Conservation (phyloP, 2,113 vertebrate genomes). For the Hippoglossus stenolepis region DNA sequence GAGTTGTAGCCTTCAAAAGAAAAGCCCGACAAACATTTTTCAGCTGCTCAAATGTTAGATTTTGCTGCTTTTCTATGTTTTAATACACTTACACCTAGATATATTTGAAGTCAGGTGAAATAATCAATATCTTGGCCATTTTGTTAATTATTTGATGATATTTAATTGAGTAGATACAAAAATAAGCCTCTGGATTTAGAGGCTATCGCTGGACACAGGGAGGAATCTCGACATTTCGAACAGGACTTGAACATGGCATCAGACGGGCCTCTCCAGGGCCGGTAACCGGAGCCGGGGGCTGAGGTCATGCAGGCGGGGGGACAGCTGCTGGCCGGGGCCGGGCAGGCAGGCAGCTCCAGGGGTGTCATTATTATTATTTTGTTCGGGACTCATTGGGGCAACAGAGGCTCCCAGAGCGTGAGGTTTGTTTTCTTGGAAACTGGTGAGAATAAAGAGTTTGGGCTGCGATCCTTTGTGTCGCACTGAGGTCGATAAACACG, state of each 20-base stretch:
- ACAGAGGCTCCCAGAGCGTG: conserved; percentile 39
- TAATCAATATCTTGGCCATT: too few relatives aligned
- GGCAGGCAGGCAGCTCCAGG: conserved; percentile 10
- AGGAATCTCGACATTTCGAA: background rate
- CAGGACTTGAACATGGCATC: conserved; percentile 38
- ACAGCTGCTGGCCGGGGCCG: conserved; percentile 62
- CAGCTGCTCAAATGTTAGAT: too few relatives aligned
- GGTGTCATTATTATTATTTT: conserved; percentile 13
- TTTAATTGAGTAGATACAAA: background rate
- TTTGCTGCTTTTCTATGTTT: too few relatives aligned
- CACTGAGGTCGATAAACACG: conserved; percentile 62
- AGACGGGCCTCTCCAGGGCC: background rate
- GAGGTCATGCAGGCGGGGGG: conserved; percentile 54
- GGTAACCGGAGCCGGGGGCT: conserved; percentile 59
- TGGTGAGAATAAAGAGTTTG: conserved; percentile 70
- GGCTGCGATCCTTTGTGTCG: conserved; percentile 57
- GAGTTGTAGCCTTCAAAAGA: too few relatives aligned
- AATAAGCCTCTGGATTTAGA: background rate
- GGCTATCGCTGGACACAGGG: background rate
- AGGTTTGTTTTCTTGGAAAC: conserved; percentile 71
- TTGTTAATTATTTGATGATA: background rate
- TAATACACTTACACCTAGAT: too few relatives aligned
- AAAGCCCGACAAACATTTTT: too few relatives aligned
- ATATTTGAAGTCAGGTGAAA: background rate
- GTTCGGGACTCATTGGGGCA: conserved; percentile 26